Percentiles rank a stretch among this genome's conserved stretches.
Conservation (phyloP, 2,888 invertebrate genomes). For the Neocrepidodera transversa region DNA sequence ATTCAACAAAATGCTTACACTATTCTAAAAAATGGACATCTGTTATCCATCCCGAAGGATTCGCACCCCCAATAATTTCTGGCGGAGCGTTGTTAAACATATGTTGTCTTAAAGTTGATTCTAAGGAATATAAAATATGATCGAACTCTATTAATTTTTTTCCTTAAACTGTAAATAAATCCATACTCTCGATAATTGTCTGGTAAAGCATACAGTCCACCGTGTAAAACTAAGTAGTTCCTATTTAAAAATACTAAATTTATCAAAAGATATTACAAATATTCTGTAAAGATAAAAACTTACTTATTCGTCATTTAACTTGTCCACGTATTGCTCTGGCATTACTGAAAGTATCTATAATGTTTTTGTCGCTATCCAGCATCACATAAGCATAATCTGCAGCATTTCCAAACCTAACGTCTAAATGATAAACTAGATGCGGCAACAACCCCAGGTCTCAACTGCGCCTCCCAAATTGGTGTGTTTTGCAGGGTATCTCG, state of each 20-base stretch:
- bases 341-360: constrained; percentile 1
- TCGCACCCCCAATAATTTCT: no score
- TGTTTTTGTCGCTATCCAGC: neutral
- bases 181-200: neutral
- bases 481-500: no score
- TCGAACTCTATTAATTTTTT: no score
- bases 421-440: neutral
- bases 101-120: no score
- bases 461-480: no score
- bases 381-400: constrained; percentile 1
- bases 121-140: no score
- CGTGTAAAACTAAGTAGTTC: neutral
- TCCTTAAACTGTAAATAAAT: no score
- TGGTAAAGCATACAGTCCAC: neutral
- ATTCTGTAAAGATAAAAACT: neutral
- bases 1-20: no score
- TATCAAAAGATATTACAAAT: constrained; percentile 1
- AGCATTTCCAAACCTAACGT: neutral
- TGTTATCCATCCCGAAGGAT: no score
- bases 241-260: neutral
- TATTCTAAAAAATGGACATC: no score
- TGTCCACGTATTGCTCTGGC: neutral
- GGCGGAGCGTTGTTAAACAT: no score
- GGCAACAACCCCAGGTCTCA: no score
- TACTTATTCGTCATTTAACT: neutral